Evolutionary conservation across 2,113 vertebrate species (phyloP).

Genomic region (Aramus guarauna): DNA sequence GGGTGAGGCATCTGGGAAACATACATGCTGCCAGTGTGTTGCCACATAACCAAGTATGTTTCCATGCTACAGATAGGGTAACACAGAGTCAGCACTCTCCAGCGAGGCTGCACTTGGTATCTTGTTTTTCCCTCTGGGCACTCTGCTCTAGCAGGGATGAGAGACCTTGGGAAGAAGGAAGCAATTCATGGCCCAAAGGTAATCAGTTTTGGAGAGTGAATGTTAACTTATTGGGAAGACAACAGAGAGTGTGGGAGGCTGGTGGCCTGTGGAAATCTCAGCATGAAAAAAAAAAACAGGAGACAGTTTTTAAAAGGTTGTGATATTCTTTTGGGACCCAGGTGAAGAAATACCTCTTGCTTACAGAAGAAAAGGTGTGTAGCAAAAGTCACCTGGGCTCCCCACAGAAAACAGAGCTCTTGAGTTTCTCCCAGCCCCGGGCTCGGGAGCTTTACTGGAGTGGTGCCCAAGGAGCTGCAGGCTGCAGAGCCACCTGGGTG

Average conservation of each 20-base stretch:
- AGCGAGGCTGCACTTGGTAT: neutral
- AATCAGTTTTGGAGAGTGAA: neutral
- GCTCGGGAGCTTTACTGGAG: neutral
- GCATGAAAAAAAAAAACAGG: neutral
- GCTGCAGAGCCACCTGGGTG: neutral
- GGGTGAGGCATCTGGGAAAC: neutral
- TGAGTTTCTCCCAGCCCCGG: neutral
- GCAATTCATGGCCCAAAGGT: neutral
- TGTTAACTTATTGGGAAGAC: neutral
- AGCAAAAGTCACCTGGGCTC: neutral
- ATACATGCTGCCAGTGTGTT: neutral
- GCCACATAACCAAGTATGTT: neutral
- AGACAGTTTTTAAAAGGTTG: neutral
- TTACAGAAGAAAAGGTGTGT: neutral
- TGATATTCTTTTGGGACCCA: neutral
- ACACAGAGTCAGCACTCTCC: neutral
- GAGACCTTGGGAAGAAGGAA: neutral
- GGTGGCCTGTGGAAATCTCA: neutral
- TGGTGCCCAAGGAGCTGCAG: rapidly evolving
- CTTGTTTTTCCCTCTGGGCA: neutral
- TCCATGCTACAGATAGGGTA: neutral
- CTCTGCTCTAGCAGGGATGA: neutral
- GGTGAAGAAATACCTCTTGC: neutral
- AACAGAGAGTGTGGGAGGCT: neutral
- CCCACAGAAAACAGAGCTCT: neutral